Evolutionary conservation across 2,888 invertebrate genomes (phyloP), one percentile per base, ranked within the genome.

Genomic region (Aleiodes alternator): DNA sequence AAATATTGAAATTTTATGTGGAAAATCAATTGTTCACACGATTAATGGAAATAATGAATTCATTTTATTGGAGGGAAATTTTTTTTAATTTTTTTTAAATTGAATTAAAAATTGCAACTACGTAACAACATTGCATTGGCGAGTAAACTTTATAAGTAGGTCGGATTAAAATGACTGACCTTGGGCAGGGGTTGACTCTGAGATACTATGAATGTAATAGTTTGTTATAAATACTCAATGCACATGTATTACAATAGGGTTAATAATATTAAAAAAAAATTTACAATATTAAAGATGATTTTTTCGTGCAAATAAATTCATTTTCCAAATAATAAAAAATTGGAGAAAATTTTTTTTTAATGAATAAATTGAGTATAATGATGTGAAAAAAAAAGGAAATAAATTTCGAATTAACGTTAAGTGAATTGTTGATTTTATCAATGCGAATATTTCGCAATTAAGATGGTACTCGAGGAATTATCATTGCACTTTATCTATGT

Each of bases 91-190:
- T 23, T 1, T 1, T 1, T 1, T 1, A 23, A 23, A 23, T 23
- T 23, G 23, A 23, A 23, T 23, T 23, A 23, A 23, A n/a, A 57
- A 29, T 4, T 16, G 48, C 38, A 43, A 48, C 16, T 53, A 38
- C 66, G 55, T 53, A 70, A 69, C 48, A 59, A 55, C 68, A 48
- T 64, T 57, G 68, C 56, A 43, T 56, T 68, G 59, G 34, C 59
- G 59, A 50, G 57, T 53, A 23, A 34, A 29, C 68, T 55, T 16
- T 48, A 72, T 78, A 84, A 84, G 80, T 83, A 80, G 84, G 83
- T 84, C 85, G 82, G 78, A 83, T 79, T 78, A 75, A 83, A 80
- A 82, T 82, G 83, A 84, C 82, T 82, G 82, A 84, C 84, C 85
- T 85, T 85, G 85, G 78, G 71, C 76, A 83, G 70, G 79, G 78